Evolutionary conservation across 2,888 invertebrate genomes (phyloP).

Genomic region (Choristoneura rosaceana): DNA sequence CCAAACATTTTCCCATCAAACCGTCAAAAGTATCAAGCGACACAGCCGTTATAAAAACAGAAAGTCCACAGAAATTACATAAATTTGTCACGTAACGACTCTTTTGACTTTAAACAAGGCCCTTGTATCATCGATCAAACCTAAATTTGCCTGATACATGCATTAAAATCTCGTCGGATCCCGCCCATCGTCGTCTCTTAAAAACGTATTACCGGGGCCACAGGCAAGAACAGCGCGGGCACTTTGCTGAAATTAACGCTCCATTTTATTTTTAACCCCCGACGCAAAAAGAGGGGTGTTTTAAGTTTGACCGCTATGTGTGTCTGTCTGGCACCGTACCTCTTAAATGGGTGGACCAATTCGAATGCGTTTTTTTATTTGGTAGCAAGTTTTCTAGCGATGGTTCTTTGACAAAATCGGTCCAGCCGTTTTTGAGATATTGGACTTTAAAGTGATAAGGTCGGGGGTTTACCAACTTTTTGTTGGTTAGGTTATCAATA

Average conservation of each 20-base stretch:
- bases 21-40: conserved; percentile 5
- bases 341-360: too few species aligned
- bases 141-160: conserved; percentile 58
- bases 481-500: too few species aligned
- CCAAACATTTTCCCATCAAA: conserved; percentile 13
- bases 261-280: not conserved
- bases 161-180: conserved; percentile 63
- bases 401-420: too few species aligned
- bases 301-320: too few species aligned
- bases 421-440: too few species aligned
- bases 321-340: too few species aligned
- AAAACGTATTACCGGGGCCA: conserved; percentile 61
- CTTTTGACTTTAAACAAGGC: conserved; percentile 42
- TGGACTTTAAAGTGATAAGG: too few species aligned
- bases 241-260: conserved; percentile 20
- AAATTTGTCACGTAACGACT: conserved; percentile 40
- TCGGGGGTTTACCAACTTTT: too few species aligned
- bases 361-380: too few species aligned
- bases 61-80: conserved; percentile 35
- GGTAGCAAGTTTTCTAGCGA: too few species aligned
- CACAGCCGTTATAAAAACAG: conserved; percentile 32
- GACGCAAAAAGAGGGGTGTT: too few species aligned
- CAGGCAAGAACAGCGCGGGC: conserved; percentile 10
- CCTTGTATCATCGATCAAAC: conserved; percentile 56
- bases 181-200: conserved; percentile 53